These are phyloP conservation scores for Desmophyllum pertusum DNA, from an alignment of 92 coral and sea anemone species.

Conservation along the genomic window DNA sequence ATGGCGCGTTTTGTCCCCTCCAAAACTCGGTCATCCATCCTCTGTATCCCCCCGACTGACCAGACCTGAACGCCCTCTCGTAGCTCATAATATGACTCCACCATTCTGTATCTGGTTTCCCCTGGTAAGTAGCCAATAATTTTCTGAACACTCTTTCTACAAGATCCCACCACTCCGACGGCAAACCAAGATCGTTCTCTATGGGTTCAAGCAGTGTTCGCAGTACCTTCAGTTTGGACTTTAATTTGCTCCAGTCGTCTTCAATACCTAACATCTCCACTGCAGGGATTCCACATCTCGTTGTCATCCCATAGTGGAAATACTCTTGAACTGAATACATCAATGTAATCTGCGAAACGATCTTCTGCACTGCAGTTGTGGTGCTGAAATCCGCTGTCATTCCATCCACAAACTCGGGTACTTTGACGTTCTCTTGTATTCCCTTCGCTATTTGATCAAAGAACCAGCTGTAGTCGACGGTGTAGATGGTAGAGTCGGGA, in stretches of 20 bases:
- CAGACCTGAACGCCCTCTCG: neutral
- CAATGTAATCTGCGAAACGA: constrained; percentile 50
- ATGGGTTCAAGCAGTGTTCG: constrained; percentile 54
- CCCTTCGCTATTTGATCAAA: constrained; percentile 63
- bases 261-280: constrained; percentile 67
- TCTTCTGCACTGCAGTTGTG: constrained; percentile 64
- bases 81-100: constrained; percentile 56
- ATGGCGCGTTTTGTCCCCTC: constrained; percentile 30
- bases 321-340: constrained; percentile 67
- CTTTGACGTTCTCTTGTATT: constrained; percentile 59
- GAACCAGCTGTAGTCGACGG: constrained; percentile 66
- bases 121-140: constrained; percentile 65
- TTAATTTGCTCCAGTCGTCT: constrained; percentile 57
- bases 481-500: constrained; percentile 50
- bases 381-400: constrained; percentile 71
- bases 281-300: constrained; percentile 67
- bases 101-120: constrained; percentile 50
- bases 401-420: constrained; percentile 72
- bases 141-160: constrained; percentile 59
- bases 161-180: constrained; percentile 61
- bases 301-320: constrained; percentile 17
- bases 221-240: constrained; percentile 46
- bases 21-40: constrained; percentile 59
- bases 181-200: constrained; percentile 45
- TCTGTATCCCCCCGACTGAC: neutral